Conservation (phyloP, 2,797 vertebrate genomes). For the Micropoecilia bifurca region DNA sequence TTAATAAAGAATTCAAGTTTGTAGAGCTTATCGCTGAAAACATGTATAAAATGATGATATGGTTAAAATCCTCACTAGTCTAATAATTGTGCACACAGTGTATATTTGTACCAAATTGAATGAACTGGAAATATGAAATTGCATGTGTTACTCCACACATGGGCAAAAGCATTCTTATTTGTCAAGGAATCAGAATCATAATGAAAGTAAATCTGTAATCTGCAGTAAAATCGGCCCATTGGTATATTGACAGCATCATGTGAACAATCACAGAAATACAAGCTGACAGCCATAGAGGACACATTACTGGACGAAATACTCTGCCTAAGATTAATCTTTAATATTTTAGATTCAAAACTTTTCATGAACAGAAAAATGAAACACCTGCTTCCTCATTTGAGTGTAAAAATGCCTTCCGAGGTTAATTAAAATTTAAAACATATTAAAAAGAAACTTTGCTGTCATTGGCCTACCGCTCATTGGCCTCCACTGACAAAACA, state of each 20-base stretch:
- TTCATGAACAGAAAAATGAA: conserved; percentile 6
- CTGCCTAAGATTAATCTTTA: background rate
- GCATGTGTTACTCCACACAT: background rate
- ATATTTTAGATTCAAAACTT: background rate
- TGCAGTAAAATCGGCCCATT: background rate
- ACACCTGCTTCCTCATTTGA: background rate
- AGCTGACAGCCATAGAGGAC: background rate
- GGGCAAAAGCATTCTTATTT: background rate
- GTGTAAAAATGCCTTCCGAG: conserved; percentile 2
- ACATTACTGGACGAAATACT: background rate
- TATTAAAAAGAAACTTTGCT: background rate
- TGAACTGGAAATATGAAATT: background rate
- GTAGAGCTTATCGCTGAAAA: background rate
- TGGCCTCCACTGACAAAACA: conserved; percentile 27
- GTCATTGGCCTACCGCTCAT: conserved; percentile 9
- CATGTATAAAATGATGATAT: background rate
- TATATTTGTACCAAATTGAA: background rate
- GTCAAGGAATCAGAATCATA: background rate
- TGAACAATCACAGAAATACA: background rate
- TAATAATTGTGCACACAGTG: background rate
- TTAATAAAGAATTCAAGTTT: background rate
- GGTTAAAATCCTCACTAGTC: background rate
- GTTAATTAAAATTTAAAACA: conserved; percentile 15
- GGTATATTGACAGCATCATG: background rate
- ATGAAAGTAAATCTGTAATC: background rate